Percentiles rank a stretch among this genome's conserved stretches.
Evolutionary conservation across 1,140 invertebrate species (phyloP).

Genomic region (Mesaphorura yosii): DNA sequence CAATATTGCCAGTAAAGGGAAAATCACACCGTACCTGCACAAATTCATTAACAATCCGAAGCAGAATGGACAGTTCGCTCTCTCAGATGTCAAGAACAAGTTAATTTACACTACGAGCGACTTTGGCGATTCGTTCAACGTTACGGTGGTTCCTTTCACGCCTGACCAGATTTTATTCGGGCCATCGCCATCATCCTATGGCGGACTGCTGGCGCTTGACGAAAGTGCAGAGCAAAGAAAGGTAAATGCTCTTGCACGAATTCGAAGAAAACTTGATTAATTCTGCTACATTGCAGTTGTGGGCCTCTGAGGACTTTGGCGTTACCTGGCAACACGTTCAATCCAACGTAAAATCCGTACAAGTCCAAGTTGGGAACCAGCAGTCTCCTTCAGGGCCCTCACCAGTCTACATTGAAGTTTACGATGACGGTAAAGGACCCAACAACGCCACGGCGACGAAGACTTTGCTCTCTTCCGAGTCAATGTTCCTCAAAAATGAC

Average conservation of each 20-base stretch:
- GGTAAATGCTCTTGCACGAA: too few species aligned
- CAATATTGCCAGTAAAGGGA: constrained; percentile 39
- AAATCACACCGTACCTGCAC: constrained; percentile 46
- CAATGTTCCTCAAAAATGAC: constrained; percentile 37
- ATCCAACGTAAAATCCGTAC: constrained; percentile 62
- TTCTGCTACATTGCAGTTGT: constrained; percentile 57
- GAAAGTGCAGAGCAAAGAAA: constrained; percentile 52
- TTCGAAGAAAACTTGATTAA: too few species aligned
- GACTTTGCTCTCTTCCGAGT: constrained; percentile 46
- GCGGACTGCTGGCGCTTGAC: constrained; percentile 53
- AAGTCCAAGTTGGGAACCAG: constrained; percentile 52
- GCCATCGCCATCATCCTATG: constrained; percentile 50
- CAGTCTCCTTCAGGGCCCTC: constrained; percentile 41
- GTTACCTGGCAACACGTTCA: constrained; percentile 53
- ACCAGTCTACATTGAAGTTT: constrained; percentile 55
- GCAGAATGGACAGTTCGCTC: constrained; percentile 66
- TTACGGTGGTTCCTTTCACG: constrained; percentile 51
- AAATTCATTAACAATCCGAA: constrained; percentile 74
- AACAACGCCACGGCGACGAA: too few species aligned
- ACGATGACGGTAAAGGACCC: constrained; percentile 44
- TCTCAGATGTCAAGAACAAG: constrained; percentile 64
- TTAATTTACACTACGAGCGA: constrained; percentile 63
- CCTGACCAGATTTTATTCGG: constrained; percentile 65
- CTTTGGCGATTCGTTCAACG: constrained; percentile 53
- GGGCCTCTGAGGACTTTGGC: constrained; percentile 62